phyloP scores from a whole-genome alignment of 2,888 invertebrate genomes.

The Gastracanthus pulcherrimus region DNA sequence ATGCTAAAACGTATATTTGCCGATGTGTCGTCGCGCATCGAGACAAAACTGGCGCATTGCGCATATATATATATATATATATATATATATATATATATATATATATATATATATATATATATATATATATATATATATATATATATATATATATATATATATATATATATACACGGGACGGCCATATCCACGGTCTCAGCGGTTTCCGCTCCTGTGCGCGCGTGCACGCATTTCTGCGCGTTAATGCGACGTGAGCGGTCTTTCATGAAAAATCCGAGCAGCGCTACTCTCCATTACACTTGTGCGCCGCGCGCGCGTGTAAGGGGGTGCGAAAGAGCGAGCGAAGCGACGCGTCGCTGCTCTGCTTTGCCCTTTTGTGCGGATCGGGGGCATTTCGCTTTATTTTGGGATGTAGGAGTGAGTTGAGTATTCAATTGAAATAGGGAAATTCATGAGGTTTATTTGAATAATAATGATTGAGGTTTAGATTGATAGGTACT shows the following conservation, averaged over 20 bases:
- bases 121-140: neutral
- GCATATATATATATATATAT: neutral
- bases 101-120: neutral
- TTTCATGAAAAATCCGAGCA: constrained; percentile 4
- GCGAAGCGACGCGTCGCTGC: neutral
- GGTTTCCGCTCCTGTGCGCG: neutral
- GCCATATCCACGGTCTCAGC: too few species aligned
- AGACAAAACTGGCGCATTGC: neutral
- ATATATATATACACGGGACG: neutral
- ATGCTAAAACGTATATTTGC: neutral
- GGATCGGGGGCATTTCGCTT: neutral
- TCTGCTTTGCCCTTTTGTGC: neutral
- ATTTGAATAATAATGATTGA: too few species aligned
- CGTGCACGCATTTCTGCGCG: neutral
- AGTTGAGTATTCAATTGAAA: too few species aligned
- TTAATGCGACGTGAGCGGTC: neutral
- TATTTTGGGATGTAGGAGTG: too few species aligned
- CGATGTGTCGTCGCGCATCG: neutral
- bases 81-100: neutral
- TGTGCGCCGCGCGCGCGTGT: neutral
- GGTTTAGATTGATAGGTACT: too few species aligned
- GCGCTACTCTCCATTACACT: neutral
- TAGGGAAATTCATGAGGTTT: neutral
- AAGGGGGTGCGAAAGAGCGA: neutral
- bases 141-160: neutral